Evolutionary conservation across 2,888 invertebrate genomes (phyloP), one percentile per base, ranked within the genome.

Genomic region (Conops quadrifasciatus): DNA sequence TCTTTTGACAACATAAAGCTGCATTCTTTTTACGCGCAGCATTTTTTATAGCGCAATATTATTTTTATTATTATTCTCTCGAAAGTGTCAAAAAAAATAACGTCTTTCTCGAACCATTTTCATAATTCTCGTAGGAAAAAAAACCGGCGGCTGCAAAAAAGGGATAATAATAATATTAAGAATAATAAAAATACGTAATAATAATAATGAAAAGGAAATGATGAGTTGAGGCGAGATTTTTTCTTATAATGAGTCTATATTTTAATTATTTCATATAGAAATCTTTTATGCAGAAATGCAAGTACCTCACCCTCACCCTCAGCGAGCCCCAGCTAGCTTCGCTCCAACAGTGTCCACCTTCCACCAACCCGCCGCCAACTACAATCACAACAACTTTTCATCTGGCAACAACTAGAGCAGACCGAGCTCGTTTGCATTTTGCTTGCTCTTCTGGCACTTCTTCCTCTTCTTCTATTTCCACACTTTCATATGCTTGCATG

Each of bases 361-460:
- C 58, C 16, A 13, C 2, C 58, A 13, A 7, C n/a, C 24, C 13
- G n/a, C 3, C 36, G 9, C 1, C 47, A 43, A 24, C 45, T 3
- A 45, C 47, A 63, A 24, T 15, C 56, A 15, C 63, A 56, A 36
- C 36, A 11, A 28, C 28, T 47, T 63, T 47, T 47, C 47, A 26
- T 63, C 15, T 47, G 47, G 47, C 26, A 19, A 63, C 63, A 63
- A 63, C 47, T 63, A 26, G 63, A 63, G 63, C 63, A 63, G 21
- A 63, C 15, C 11, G 28, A 28, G 26, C 5, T 26, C 36, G 28
- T 47, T 47, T 47, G 24, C 24, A 63, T 63, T 63, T 24, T 47
- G 16, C 13, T 56, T 21, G 21, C n/a, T 47, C 36, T 36, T 36
- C 36, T 36, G 16, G 9, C 5, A 13, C 49, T 16, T 49, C 49